Conservation (phyloP, 2,888 invertebrate species). For the Epirrita christyi region DNA sequence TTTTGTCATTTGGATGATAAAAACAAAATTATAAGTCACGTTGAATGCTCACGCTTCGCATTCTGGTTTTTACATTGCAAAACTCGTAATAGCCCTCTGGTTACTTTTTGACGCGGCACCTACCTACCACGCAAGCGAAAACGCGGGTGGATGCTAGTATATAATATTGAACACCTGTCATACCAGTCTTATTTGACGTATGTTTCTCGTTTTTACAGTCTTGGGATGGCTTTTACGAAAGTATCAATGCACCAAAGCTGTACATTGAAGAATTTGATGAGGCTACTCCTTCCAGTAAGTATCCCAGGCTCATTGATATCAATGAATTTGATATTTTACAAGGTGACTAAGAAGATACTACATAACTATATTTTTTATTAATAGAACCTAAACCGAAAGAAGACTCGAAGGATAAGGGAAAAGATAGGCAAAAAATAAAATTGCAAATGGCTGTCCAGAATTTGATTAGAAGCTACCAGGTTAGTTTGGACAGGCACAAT, state of each 20-base stretch:
- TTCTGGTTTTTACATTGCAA: too few relatives aligned
- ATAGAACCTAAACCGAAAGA: constrained; percentile 40
- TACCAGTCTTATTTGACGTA: too few relatives aligned
- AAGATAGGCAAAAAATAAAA: constrained; percentile 51
- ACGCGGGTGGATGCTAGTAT: too few relatives aligned
- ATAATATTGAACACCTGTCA: too few relatives aligned
- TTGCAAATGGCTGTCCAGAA: constrained; percentile 88
- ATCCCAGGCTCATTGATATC: background rate
- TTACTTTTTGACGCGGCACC: too few relatives aligned
- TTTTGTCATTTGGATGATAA: too few relatives aligned
- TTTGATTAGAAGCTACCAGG: constrained; percentile 88
- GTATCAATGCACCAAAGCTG: constrained; percentile 59
- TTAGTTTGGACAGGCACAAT: constrained; percentile 24
- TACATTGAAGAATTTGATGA: constrained; percentile 73
- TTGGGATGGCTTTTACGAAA: constrained; percentile 74
- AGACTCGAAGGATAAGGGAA: constrained; percentile 24
- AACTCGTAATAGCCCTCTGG: too few relatives aligned
- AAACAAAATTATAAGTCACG: too few relatives aligned
- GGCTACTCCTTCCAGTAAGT: constrained; percentile 64
- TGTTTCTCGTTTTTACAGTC: constrained; percentile 50
- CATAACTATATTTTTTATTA: too few relatives aligned
- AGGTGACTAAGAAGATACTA: too few relatives aligned
- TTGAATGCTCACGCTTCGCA: too few relatives aligned
- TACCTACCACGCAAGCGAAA: too few relatives aligned
- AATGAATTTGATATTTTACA: background rate